Percentiles rank a stretch among this genome's conserved stretches.
Conservation (phyloP, 2,888 invertebrate species). For the Protonemura montana region DNA sequence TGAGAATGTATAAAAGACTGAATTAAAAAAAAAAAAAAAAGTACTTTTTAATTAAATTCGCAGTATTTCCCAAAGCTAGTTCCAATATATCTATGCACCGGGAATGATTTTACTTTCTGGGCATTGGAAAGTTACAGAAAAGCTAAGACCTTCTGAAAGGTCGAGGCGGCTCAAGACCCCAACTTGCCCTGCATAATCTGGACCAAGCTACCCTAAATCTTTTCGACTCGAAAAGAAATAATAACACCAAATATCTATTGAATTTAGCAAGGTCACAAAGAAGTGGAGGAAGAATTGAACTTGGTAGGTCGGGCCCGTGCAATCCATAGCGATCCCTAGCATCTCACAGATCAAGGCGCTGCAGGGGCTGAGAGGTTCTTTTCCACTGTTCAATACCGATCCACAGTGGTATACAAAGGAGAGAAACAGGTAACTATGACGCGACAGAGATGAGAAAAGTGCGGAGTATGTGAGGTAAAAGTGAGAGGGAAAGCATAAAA, state of each 20-base stretch:
- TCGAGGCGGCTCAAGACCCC: not conserved
- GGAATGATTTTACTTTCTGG: too few relatives aligned
- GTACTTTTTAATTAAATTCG: too few relatives aligned
- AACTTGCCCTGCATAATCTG: conserved; percentile 30
- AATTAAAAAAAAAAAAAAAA: too few relatives aligned
- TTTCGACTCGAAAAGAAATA: conserved; percentile 44
- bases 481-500: too few relatives aligned
- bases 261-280: conserved; percentile 42
- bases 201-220: conserved; percentile 17
- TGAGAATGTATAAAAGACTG: too few relatives aligned
- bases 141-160: conserved; percentile 3
- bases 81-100: too few relatives aligned
- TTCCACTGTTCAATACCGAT: not conserved
- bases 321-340: not conserved
- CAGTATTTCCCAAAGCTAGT: too few relatives aligned
- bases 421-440: not conserved
- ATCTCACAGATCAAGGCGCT: not conserved
- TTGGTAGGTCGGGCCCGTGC: not conserved
- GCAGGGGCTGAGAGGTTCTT: not conserved
- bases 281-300: conserved; percentile 21
- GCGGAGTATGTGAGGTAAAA: too few relatives aligned
- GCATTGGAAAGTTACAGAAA: conserved; percentile 12
- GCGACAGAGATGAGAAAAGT: too few relatives aligned
- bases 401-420: not conserved
- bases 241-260: conserved; percentile 48